Percentiles rank a stretch among this genome's conserved stretches.
These are phyloP conservation scores for Phaetusa simplex DNA, from an alignment of 2,113 vertebrate genomes.

Conservation along the genomic window DNA sequence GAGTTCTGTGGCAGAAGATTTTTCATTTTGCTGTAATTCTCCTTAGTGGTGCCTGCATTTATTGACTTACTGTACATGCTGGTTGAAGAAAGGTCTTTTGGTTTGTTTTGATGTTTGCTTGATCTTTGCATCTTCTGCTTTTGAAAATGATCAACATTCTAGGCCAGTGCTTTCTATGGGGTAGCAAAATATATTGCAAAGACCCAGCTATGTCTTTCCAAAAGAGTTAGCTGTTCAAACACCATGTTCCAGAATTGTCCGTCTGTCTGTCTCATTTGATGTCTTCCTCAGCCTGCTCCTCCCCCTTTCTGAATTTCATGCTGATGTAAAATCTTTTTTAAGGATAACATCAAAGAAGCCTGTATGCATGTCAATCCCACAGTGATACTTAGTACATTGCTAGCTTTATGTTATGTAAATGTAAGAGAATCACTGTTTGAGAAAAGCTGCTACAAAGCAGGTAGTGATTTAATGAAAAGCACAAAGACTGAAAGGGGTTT, in stretches of 20 bases:
- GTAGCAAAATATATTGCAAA: not conserved
- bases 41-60: not conserved
- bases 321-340: not conserved
- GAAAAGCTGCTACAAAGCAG: conserved; percentile 36
- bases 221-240: not conserved
- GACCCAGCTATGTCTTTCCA: not conserved
- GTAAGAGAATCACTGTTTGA: not conserved
- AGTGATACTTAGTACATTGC: not conserved
- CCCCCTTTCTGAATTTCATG: not conserved
- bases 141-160: not conserved
- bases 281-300: not conserved
- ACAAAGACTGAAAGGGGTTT: conserved; percentile 21
- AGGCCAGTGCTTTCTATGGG: not conserved
- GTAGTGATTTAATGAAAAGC: conserved; percentile 31
- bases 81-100: not conserved
- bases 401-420: conserved; percentile 18
- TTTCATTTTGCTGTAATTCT: not conserved
- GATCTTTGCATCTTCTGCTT: not conserved
- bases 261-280: not conserved
- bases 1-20: not conserved
- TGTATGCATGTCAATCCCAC: not conserved
- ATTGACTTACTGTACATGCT: not conserved
- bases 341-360: not conserved
- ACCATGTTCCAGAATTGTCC: not conserved
- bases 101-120: not conserved